Conservation (phyloP, 2,797 vertebrate genomes). For the Premnoplex brunnescens region DNA sequence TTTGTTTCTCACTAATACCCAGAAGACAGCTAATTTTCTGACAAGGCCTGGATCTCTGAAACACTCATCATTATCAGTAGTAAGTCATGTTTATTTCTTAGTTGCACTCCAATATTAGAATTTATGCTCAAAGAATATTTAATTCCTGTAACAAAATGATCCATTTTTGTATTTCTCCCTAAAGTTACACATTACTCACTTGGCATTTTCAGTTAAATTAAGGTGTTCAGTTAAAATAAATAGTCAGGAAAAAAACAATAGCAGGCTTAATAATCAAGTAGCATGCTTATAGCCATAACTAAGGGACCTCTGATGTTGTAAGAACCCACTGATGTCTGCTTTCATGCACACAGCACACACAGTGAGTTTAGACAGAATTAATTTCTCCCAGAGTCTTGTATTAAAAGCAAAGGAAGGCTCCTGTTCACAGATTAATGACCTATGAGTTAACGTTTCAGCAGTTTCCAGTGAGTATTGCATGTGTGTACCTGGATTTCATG, state of each 20-base stretch:
- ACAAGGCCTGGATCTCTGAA: conserved; percentile 21
- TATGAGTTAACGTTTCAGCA: not conserved
- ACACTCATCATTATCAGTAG: not conserved
- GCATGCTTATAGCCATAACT: not conserved
- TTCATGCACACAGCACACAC: not conserved
- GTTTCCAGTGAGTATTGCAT: not conserved
- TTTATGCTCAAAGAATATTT: conserved; percentile 24
- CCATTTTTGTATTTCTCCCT: conserved; percentile 3
- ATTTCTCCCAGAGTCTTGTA: not conserved
- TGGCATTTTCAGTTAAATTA: conserved; percentile 41
- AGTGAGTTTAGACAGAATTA: not conserved
- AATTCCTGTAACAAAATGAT: conserved; percentile 17
- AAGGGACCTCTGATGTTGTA: not conserved
- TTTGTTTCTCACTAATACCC: conserved; percentile 44
- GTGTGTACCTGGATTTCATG: not conserved
- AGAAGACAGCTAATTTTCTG: conserved; percentile 35
- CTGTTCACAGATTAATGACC: not conserved
- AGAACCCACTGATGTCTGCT: not conserved
- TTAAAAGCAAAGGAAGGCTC: not conserved
- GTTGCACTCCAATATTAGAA: conserved; percentile 7
- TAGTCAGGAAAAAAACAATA: not conserved
- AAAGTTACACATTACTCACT: conserved; percentile 22
- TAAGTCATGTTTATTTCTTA: conserved; percentile 12
- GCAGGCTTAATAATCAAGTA: not conserved
- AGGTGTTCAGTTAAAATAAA: conserved; percentile 29